A percentile compares a stretch with the other conserved stretches of the same genome.
Conservation (phyloP, 2,113 vertebrate species). For the Mesoclemmys tuberculata region DNA sequence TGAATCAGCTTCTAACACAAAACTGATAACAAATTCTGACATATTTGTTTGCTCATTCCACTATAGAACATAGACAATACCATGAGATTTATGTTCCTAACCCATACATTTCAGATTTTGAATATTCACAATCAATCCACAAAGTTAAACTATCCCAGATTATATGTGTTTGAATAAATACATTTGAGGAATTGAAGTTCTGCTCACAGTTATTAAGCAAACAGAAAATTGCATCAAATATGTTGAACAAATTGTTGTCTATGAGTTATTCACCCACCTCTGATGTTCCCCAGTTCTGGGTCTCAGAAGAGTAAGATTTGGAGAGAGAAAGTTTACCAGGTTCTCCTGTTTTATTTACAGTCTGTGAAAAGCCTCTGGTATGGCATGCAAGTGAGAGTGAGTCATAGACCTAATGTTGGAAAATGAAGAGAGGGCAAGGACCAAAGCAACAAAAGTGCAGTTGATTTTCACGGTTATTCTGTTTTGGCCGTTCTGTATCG, state of each 20-base stretch:
- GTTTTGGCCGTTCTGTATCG: neutral
- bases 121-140: neutral
- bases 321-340: neutral
- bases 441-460: neutral
- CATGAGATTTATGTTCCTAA: neutral
- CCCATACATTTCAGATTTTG: neutral
- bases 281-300: neutral
- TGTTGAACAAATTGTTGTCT: constrained; percentile 44
- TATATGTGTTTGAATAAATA: neutral
- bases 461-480: neutral
- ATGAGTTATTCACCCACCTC: neutral
- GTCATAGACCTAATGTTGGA: neutral
- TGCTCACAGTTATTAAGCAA: constrained; percentile 20
- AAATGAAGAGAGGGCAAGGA: neutral
- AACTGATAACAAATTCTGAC: neutral
- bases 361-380: neutral
- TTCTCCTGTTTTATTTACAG: neutral
- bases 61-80: rapidly evolving
- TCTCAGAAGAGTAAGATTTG: neutral
- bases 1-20: rapidly evolving
- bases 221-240: constrained; percentile 32
- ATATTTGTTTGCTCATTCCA: neutral
- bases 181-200: constrained; percentile 27
- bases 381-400: neutral
- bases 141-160: neutral